Evolutionary conservation across 2,113 vertebrate genomes (phyloP).

Genomic region (Lophochroa leadbeateri): DNA sequence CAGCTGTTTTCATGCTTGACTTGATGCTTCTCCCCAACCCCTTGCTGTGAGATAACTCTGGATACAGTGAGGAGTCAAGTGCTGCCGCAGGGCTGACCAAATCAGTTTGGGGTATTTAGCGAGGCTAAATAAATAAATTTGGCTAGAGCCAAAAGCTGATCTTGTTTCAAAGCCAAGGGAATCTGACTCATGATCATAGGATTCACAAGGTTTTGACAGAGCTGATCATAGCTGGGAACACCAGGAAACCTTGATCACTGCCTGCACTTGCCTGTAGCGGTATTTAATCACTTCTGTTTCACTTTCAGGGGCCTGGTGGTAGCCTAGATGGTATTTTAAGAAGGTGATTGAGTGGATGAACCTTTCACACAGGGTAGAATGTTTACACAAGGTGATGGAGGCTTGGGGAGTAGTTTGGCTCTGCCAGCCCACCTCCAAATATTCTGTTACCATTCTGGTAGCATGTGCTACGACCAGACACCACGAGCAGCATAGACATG

Average conservation of each 20-base stretch:
- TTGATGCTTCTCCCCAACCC: fast-evolving
- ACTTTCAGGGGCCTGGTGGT: background rate
- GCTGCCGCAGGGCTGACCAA: background rate
- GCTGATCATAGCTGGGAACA: background rate
- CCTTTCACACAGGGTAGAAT: background rate
- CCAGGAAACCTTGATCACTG: background rate
- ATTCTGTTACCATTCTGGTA: background rate
- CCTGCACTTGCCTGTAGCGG: background rate
- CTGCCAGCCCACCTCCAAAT: background rate
- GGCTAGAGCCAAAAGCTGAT: background rate
- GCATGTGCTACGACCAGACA: background rate
- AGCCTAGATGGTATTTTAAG: background rate
- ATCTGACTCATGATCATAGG: background rate
- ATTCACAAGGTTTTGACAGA: background rate
- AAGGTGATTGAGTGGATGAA: background rate
- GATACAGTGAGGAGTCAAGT: background rate
- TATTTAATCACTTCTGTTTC: background rate
- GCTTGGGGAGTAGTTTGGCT: background rate
- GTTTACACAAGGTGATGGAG: background rate
- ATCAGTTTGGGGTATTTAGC: background rate
- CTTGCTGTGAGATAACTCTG: background rate
- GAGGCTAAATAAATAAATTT: too few species aligned
- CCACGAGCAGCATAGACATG: background rate
- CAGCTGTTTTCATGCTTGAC: background rate
- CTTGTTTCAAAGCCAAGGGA: background rate